Conservation (phyloP, 2,888 invertebrate species). For the Plagodis dolabraria region DNA sequence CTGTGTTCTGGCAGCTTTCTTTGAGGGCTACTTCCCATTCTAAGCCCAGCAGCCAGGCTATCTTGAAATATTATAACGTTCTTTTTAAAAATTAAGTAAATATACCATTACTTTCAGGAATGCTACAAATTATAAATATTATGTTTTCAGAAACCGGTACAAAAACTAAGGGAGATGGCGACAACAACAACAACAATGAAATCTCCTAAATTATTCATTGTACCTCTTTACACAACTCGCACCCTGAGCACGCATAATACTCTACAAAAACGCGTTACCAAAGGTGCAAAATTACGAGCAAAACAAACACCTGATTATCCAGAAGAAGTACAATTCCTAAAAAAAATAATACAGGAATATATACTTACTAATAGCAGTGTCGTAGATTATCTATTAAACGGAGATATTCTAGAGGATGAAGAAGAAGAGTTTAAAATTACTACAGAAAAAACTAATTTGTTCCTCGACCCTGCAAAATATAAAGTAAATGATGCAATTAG, state of each 20-base stretch:
- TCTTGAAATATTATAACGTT: no score
- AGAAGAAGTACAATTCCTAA: constrained; percentile 17
- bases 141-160: constrained; percentile 9
- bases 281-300: background rate
- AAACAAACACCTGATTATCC: background rate
- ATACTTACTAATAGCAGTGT: constrained; percentile 21
- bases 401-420: constrained; percentile 20
- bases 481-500: background rate
- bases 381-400: constrained; percentile 33
- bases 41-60: no score
- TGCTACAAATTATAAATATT: background rate
- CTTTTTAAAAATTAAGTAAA: no score
- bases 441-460: background rate
- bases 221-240: background rate
- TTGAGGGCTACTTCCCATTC: no score
- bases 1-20: no score
- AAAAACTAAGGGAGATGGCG: background rate
- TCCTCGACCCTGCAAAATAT: constrained; percentile 1
- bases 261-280: background rate
- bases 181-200: background rate
- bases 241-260: background rate
- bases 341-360: constrained; percentile 33
- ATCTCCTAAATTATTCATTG: background rate
- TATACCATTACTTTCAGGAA: no score
- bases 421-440: background rate